Percentiles rank a stretch among this genome's conserved stretches.
These are phyloP conservation scores for Dryas iulia DNA, from an alignment of 1,140 invertebrate species.

Conservation along the genomic window DNA sequence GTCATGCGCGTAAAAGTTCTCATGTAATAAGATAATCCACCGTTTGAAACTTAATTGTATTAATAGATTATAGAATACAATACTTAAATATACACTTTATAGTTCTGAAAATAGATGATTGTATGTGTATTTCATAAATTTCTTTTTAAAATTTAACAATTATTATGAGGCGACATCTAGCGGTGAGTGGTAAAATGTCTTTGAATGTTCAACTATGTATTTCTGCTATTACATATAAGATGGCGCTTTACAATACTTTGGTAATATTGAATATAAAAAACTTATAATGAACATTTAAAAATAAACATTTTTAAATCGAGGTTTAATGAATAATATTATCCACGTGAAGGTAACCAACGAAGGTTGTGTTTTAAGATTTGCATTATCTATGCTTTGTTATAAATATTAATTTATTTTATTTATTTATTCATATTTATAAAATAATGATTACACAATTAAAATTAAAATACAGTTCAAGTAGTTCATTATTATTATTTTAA, in stretches of 20 bases:
- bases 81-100: background rate
- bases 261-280: background rate
- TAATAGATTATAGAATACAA: background rate
- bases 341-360: background rate
- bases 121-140: background rate
- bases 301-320: background rate
- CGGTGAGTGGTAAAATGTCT: background rate
- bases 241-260: background rate
- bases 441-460: too few species aligned
- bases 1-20: slow-evolving; percentile 58
- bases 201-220: too few species aligned
- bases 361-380: background rate
- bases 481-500: too few species aligned
- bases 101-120: background rate
- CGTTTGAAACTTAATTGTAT: background rate
- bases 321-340: background rate
- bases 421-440: too few species aligned
- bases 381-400: too few species aligned
- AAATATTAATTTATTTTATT: too few species aligned
- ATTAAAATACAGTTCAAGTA: too few species aligned
- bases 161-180: background rate
- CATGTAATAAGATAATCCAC: background rate
- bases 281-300: background rate
- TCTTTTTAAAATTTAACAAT: background rate
- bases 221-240: background rate